Evolutionary conservation across 2,888 invertebrate species (phyloP).

Genomic region (Trissoscelio sp.): DNA sequence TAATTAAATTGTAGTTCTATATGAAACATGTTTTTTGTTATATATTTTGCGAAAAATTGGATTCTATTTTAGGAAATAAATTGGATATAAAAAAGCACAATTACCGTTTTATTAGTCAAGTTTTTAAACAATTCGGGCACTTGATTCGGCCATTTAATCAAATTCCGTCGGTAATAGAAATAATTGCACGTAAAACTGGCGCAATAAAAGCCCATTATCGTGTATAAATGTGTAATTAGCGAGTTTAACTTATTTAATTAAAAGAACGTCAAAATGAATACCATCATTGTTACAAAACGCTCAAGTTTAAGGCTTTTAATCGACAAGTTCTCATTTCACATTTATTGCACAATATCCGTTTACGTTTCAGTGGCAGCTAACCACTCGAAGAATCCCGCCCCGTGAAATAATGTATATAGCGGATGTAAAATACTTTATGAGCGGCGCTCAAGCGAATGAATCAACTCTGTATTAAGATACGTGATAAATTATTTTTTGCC

Average conservation of each 20-base stretch:
- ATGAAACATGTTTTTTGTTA: no score
- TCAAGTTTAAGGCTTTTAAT: conserved; percentile 41
- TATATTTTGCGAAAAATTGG: no score
- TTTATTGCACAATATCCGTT: conserved; percentile 56
- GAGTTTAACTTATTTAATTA: conserved; percentile 45
- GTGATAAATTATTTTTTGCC: conserved; percentile 41
- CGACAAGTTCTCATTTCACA: conserved; percentile 52
- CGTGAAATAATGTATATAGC: conserved; percentile 48
- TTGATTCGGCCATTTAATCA: conserved; percentile 13
- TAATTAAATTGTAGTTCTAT: no score
- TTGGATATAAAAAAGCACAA: no score
- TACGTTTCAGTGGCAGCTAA: conserved; percentile 43
- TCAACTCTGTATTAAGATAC: conserved; percentile 44
- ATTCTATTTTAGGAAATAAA: no score
- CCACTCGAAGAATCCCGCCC: conserved; percentile 49
- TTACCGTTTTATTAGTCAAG: neutral
- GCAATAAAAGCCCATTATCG: conserved; percentile 34
- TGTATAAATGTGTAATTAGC: conserved; percentile 43
- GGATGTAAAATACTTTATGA: conserved; percentile 59
- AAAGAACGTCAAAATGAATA: conserved; percentile 30
- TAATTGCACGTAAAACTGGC: conserved; percentile 24
- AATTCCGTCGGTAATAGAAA: conserved; percentile 21
- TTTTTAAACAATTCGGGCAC: neutral
- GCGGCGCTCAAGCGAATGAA: conserved; percentile 31
- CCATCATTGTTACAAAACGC: conserved; percentile 28